Evolutionary conservation across 2,797 vertebrate species (phyloP).

Genomic region (Taeniopygia guttata): DNA sequence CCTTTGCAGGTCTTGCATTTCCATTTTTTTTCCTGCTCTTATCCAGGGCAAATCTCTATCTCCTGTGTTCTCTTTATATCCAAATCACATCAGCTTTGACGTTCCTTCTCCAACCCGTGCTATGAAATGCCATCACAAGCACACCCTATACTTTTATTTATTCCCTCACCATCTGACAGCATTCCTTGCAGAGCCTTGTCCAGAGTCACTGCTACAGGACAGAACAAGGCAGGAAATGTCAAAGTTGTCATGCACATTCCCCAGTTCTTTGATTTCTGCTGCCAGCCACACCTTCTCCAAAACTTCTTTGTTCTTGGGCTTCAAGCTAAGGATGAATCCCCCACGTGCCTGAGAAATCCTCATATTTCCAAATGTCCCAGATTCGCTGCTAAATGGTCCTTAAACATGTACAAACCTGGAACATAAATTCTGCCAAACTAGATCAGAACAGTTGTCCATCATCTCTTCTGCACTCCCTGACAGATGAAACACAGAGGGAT

Average conservation of each 20-base stretch:
- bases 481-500: neutral
- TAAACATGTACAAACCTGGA: neutral
- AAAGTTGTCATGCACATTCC: neutral
- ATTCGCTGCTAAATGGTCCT: neutral
- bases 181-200: neutral
- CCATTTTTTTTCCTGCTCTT: neutral
- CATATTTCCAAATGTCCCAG: neutral
- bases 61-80: neutral
- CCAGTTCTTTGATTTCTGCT: neutral
- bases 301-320: neutral
- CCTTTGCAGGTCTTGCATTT: neutral
- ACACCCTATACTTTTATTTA: neutral
- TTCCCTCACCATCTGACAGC: neutral
- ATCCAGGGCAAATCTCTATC: neutral
- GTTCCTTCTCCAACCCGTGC: neutral
- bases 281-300: neutral
- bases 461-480: neutral
- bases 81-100: neutral
- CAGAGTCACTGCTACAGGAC: neutral
- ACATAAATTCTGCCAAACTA: neutral
- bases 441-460: slow-evolving; percentile 12
- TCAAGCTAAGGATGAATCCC: neutral
- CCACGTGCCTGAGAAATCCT: neutral
- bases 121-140: neutral
- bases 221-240: neutral